Base-by-base conservation (phyloP, 2,888 invertebrate species). In the Branchinecta sandiegonensis region DNA sequence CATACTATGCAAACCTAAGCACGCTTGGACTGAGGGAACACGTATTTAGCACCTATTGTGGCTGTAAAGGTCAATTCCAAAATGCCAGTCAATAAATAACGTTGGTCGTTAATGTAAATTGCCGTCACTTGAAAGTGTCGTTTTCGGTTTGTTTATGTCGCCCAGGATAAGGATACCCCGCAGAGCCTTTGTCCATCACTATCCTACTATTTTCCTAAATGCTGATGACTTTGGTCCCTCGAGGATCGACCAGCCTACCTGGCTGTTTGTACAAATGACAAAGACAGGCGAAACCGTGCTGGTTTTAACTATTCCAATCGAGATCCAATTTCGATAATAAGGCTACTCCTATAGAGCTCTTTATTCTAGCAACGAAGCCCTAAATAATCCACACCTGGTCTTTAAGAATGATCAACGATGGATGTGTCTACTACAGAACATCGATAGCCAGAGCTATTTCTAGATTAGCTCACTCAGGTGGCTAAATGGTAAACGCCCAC, bases 131-230 rank as follows among this genome's bases (percentile, higher is more conserved):
- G 14, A 56, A 56, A 56, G 63, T 56, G 63, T 56, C 63, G 63
- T 56, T 56, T 56, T 56, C 63, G 63, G 63, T 56, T 56, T 56
- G 63, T 56, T 56, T 56, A 56, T 56, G 63, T 56, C 63, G 9
- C 14, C 23, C 63, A 56, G 14, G 14, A 56, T 56, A 56, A 56
- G 1, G 63, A 56, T 17, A n/a, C 63, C 63, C 63, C 23, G 23
- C 63, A 17, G 63, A 8, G 63, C n/a, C 63, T n/a, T 56, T 56
- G 14, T 56, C 63, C 63, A 56, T 23, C 23, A 17, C 63, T 56
- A 17, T 56, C 23, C 14, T 56, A 17, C 63, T 37, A 37, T 37
- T 37, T 37, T 37, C 37, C 37, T 37, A 56, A 17, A 17, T 56
- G 23, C 12, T 56, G 63, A 56, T 56, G 14, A 56, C 63, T 56